Conservation (phyloP, 2,888 invertebrate genomes). For the Oxyteleia sp. region DNA sequence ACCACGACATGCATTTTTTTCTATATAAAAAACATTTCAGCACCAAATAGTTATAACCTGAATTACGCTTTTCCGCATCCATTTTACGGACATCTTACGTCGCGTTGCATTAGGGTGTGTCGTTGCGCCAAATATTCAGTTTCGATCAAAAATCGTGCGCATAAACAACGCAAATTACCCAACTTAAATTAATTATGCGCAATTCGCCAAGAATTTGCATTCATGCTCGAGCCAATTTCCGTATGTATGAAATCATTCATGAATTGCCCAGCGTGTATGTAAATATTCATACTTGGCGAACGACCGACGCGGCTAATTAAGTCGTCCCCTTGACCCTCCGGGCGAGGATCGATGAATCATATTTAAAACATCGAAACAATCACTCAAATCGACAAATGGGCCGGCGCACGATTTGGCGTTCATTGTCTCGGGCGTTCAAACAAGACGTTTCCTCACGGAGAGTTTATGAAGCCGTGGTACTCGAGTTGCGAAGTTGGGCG, state of each 20-base stretch:
- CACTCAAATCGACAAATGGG: slow-evolving; percentile 25
- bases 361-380: slow-evolving; percentile 42
- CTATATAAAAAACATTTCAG: too few relatives aligned
- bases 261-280: slow-evolving; percentile 13
- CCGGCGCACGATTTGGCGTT: slow-evolving; percentile 1
- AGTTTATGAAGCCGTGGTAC: slow-evolving; percentile 43
- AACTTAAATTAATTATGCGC: slow-evolving; percentile 2
- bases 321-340: slow-evolving; percentile 36
- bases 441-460: slow-evolving; percentile 44
- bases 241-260: slow-evolving; percentile 1
- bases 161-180: slow-evolving; percentile 4
- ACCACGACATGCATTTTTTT: too few relatives aligned
- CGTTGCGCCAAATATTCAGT: slow-evolving; percentile 17
- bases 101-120: slow-evolving; percentile 36
- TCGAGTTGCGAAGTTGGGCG: slow-evolving; percentile 55
- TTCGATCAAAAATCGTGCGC: slow-evolving; percentile 34
- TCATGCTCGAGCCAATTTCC: slow-evolving; percentile 3
- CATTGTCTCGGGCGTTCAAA: slow-evolving; percentile 11
- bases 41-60: not conserved
- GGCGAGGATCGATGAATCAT: slow-evolving; percentile 33
- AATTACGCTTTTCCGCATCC: not conserved
- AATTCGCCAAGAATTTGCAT: slow-evolving; percentile 20
- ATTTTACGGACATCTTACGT: not conserved
- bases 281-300: slow-evolving; percentile 21
- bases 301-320: slow-evolving; percentile 9